These are phyloP conservation scores for Rhimphoctona megacephalus DNA, from an alignment of 2,888 invertebrate genomes.

Conservation along the genomic window DNA sequence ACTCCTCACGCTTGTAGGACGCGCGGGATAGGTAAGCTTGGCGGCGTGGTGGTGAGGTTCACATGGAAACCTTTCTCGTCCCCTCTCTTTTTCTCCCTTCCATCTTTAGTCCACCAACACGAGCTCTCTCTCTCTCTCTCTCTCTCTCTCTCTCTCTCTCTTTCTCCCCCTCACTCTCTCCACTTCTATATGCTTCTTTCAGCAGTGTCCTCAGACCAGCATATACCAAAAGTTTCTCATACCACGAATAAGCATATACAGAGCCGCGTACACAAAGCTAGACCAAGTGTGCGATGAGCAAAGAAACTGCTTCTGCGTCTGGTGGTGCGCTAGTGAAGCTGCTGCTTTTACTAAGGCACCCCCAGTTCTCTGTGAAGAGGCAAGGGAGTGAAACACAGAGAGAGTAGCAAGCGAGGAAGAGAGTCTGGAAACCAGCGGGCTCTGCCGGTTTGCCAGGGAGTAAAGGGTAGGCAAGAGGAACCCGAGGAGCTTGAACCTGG, in stretches of 20 bases:
- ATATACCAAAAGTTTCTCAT: slow-evolving; percentile 49
- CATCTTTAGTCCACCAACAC: slow-evolving; percentile 7
- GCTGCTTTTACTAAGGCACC: slow-evolving; percentile 43
- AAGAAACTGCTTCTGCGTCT: slow-evolving; percentile 62
- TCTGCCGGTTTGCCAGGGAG: slow-evolving; percentile 45
- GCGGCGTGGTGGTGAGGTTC: slow-evolving; percentile 60
- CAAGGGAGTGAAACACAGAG: slow-evolving; percentile 45
- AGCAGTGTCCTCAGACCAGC: slow-evolving; percentile 49
- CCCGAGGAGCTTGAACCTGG: slow-evolving; percentile 67
- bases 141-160: slow-evolving; percentile 7
- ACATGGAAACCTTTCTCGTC: slow-evolving; percentile 48
- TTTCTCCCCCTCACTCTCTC: slow-evolving; percentile 16
- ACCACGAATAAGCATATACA: slow-evolving; percentile 51
- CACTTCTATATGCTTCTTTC: slow-evolving; percentile 46
- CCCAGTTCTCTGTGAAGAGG: slow-evolving; percentile 37
- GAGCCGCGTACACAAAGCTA: slow-evolving; percentile 56
- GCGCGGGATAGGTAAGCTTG: slow-evolving; percentile 63
- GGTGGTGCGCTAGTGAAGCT: slow-evolving; percentile 40
- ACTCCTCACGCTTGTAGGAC: slow-evolving; percentile 80
- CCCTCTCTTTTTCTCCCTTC: slow-evolving; percentile 17
- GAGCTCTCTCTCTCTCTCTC: slow-evolving; percentile 8
- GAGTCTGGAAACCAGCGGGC: slow-evolving; percentile 45
- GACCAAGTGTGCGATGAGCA: slow-evolving; percentile 58
- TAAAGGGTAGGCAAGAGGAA: slow-evolving; percentile 63
- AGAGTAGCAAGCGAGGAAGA: slow-evolving; percentile 43